Evolutionary conservation across 1,140 invertebrate species (phyloP).

Genomic region (Calliphora vicina): DNA sequence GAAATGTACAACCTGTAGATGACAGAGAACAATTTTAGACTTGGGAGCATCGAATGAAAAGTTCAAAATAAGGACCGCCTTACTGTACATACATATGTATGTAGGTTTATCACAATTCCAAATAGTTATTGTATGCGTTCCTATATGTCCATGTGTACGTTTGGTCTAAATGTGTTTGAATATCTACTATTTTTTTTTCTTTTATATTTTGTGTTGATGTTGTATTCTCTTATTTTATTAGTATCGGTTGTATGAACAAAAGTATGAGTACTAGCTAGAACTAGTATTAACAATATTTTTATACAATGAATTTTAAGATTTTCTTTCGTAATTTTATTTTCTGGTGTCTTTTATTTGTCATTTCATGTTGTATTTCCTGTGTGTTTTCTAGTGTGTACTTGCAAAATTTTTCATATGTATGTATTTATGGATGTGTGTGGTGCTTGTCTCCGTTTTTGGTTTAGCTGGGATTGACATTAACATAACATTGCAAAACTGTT

Average conservation of each 20-base stretch:
- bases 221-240: constrained; percentile 3
- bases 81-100: too few relatives aligned
- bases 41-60: too few relatives aligned
- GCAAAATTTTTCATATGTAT: too few relatives aligned
- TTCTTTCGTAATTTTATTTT: background rate
- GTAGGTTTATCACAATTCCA: too few relatives aligned
- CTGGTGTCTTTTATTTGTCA: background rate
- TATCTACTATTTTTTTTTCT: too few relatives aligned
- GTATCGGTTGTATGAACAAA: background rate
- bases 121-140: too few relatives aligned
- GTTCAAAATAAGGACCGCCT: too few relatives aligned
- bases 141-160: background rate
- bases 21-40: too few relatives aligned
- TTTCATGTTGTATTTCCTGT: constrained; percentile 6
- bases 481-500: background rate
- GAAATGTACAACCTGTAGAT: too few relatives aligned
- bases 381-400: background rate
- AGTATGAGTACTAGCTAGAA: too few relatives aligned
- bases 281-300: background rate
- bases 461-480: background rate
- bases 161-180: background rate
- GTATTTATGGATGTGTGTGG: background rate
- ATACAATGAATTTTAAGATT: background rate
- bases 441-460: background rate
- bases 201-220: background rate